A percentile compares a stretch with the other conserved stretches of the same genome.
Evolutionary conservation across 2,797 vertebrate genomes (phyloP).

Genomic region (Euthynnus affinis): DNA sequence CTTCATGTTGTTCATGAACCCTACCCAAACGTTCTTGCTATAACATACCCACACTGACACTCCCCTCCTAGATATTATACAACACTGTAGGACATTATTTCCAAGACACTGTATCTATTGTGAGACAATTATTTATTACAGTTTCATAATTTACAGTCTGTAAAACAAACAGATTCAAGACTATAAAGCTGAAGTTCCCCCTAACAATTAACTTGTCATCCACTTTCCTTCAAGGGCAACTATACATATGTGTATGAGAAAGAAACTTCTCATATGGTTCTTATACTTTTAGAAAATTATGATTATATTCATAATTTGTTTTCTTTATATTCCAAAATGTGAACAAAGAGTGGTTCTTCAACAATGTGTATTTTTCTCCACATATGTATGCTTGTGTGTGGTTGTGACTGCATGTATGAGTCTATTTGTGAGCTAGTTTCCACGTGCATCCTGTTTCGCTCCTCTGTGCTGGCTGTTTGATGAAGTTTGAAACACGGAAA

Average conservation of each 20-base stretch:
- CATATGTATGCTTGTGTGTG: slow-evolving; percentile 13
- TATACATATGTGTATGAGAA: neutral
- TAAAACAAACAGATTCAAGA: slow-evolving; percentile 10
- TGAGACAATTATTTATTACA: neutral
- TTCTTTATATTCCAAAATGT: slow-evolving; percentile 20
- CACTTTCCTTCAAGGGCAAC: slow-evolving; percentile 19
- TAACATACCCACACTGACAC: neutral
- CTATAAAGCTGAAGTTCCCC: neutral
- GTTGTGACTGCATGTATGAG: slow-evolving; percentile 6
- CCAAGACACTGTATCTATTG: neutral
- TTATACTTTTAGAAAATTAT: slow-evolving; percentile 34
- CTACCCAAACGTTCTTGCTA: neutral
- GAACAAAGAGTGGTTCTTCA: slow-evolving; percentile 36
- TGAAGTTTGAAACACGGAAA: slow-evolving; percentile 85
- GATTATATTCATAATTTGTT: slow-evolving; percentile 25
- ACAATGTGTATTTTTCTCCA: slow-evolving; percentile 31
- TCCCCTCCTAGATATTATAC: no score
- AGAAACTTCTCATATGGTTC: slow-evolving; percentile 40
- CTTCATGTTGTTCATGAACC: neutral
- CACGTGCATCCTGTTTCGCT: slow-evolving; percentile 57
- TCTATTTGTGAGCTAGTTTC: slow-evolving; percentile 36
- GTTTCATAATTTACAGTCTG: neutral
- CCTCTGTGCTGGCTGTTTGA: slow-evolving; percentile 67
- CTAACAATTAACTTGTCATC: slow-evolving; percentile 3
- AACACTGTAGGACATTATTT: no score